These are phyloP conservation scores for Spodoptera litura DNA, from an alignment of 1,140 invertebrate genomes.

Conservation along the genomic window DNA sequence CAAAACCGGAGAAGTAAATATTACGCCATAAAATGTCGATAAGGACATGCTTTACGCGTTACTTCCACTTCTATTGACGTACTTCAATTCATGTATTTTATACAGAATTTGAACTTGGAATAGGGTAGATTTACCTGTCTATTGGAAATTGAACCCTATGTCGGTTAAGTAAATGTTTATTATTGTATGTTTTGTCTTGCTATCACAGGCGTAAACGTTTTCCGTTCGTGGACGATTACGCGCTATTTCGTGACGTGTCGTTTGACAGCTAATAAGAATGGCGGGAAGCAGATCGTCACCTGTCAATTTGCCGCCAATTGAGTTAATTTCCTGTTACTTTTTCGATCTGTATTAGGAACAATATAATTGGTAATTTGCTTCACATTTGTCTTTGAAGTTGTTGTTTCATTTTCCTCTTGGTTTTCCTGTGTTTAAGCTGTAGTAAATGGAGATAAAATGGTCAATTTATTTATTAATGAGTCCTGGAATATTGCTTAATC, in stretches of 20 bases:
- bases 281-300: slow-evolving; percentile 32
- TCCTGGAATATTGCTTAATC: no score
- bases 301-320: slow-evolving; percentile 16
- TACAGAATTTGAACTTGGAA: slow-evolving; percentile 19
- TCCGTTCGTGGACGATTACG: slow-evolving; percentile 23
- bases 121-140: background rate
- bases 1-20: slow-evolving; percentile 37
- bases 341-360: slow-evolving; percentile 7
- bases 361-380: background rate
- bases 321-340: slow-evolving; percentile 38
- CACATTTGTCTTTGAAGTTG: background rate
- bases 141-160: background rate
- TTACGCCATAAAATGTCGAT: slow-evolving; percentile 43
- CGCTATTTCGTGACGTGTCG: slow-evolving; percentile 27
- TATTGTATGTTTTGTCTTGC: background rate
- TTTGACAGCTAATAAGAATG: slow-evolving; percentile 36
- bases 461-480: no score
- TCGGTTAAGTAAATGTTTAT: background rate
- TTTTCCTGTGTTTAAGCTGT: background rate
- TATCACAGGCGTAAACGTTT: slow-evolving; percentile 25
- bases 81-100: slow-evolving; percentile 18
- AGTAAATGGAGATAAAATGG: no score
- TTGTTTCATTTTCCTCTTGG: background rate
- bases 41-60: slow-evolving; percentile 36
- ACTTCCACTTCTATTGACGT: slow-evolving; percentile 40